Base-by-base conservation (phyloP, 2,888 invertebrate genomes). In the Halictus ligatus region DNA sequence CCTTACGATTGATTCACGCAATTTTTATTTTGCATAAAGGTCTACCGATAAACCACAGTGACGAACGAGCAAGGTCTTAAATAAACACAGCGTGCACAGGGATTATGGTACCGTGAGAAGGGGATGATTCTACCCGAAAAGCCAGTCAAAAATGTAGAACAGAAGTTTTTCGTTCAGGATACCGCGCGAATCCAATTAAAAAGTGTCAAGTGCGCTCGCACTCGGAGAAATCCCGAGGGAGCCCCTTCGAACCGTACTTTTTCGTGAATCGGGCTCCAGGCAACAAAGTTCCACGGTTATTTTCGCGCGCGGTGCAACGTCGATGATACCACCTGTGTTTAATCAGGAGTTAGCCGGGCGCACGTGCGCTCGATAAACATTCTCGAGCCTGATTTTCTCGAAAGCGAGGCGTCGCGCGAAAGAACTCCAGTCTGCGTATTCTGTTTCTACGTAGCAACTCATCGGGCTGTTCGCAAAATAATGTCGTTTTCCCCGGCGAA, bases 241-340 rank as follows among this genome's bases (percentile, higher is more conserved):
- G n/a, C 21, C n/a, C 10, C 21, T 54, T 54, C 60, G 5, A n/a
- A n/a, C 25, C 60, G 25, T 25, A 25, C 25, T 25, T 60, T 25
- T 60, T 60, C 60, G 60, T 13, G 25, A 25, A 25, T 60, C 60
- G 21, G 60, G 25, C 60, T 60, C 60, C 21, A 60, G 60, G 25
- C 60, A 60, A 25, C 60, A 25, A 60, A 60, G 60, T 60, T 60
- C 25, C 13, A 13, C 60, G 25, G 25, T 25, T 25, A 25, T 25
- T 60, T 60, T 60, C 60, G 60, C 60, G 60, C 25, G 60, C 2
- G 21, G 46, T 13, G 54, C 54, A n/a, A 10, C 54, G 54, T n/a
- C 54, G 54, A 54, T n/a, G 54, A n/a, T 54, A 54, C 54, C 54
- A 54, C 54, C 54, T 54, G 54, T 54, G 54, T 54, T 60, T 71